Percentiles rank a stretch among this genome's conserved stretches.
Conservation (phyloP, 1,140 invertebrate genomes). For the Trichogramma pretiosum region DNA sequence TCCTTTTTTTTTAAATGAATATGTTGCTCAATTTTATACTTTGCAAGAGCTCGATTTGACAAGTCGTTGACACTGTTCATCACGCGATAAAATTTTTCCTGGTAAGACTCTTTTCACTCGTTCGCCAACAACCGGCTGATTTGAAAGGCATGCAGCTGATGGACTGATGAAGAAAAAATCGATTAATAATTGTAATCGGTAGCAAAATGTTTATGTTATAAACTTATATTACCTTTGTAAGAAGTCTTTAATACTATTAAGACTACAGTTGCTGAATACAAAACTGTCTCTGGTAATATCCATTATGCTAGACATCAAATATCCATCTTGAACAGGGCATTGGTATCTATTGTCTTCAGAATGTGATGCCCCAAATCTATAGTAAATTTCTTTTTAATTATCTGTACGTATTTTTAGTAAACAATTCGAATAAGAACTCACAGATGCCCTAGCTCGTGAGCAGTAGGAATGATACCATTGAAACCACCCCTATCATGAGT, state of each 20-base stretch:
- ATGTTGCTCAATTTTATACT: too few species aligned
- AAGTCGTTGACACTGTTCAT: background rate
- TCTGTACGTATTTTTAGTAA: background rate
- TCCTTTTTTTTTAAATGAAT: too few species aligned
- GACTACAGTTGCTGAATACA: background rate
- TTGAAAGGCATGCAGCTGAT: too few species aligned
- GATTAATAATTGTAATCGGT: too few species aligned
- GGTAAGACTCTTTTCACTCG: too few species aligned
- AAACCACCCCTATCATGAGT: constrained; percentile 1
- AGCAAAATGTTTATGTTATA: too few species aligned
- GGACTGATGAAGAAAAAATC: too few species aligned
- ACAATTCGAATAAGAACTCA: background rate
- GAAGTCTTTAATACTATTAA: background rate
- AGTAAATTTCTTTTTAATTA: background rate
- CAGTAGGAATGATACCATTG: background rate
- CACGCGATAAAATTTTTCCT: background rate
- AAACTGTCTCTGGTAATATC: background rate
- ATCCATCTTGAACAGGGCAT: background rate
- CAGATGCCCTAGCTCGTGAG: constrained; percentile 12
- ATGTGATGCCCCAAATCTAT: background rate
- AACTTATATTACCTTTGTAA: background rate
- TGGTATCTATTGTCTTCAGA: background rate
- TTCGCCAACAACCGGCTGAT: too few species aligned
- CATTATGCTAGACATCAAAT: background rate
- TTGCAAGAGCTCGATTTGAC: background rate